Evolutionary conservation across 2,888 invertebrate genomes (phyloP).

Genomic region (Coelogynopora nodosa): DNA sequence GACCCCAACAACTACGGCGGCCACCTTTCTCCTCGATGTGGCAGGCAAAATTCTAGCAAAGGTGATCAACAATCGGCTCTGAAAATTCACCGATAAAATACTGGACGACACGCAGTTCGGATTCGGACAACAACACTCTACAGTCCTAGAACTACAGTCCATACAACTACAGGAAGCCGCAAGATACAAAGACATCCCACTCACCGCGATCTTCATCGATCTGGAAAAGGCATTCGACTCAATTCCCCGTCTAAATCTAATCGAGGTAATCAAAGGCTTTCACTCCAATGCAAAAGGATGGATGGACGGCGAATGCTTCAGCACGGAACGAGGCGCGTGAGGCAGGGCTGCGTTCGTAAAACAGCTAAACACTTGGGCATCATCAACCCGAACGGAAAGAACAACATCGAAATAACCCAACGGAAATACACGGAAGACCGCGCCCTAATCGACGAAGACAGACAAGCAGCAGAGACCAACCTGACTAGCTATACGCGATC

Average conservation of each 20-base stretch:
- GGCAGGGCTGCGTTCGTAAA: too few relatives aligned
- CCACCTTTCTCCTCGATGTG: too few relatives aligned
- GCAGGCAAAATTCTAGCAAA: too few relatives aligned
- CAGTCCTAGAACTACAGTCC: too few relatives aligned
- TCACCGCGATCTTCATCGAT: neutral
- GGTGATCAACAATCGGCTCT: neutral
- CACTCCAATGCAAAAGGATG: neutral
- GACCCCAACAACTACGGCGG: constrained; percentile 10
- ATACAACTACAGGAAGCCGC: neutral
- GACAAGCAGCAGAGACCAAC: neutral
- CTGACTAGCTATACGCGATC: neutral
- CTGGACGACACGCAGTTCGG: neutral
- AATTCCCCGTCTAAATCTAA: too few relatives aligned
- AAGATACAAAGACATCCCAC: neutral
- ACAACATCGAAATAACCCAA: neutral
- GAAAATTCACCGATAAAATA: neutral
- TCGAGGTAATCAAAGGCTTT: neutral
- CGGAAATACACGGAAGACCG: neutral
- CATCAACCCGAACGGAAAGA: neutral
- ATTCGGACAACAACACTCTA: too few relatives aligned
- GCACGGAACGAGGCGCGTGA: neutral
- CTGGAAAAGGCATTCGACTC: constrained; percentile 23
- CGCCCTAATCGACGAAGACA: neutral
- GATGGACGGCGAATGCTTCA: neutral
- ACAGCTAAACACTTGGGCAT: too few relatives aligned